Conservation (phyloP, 2,888 invertebrate genomes). For the Lycocerus yunnanus region DNA sequence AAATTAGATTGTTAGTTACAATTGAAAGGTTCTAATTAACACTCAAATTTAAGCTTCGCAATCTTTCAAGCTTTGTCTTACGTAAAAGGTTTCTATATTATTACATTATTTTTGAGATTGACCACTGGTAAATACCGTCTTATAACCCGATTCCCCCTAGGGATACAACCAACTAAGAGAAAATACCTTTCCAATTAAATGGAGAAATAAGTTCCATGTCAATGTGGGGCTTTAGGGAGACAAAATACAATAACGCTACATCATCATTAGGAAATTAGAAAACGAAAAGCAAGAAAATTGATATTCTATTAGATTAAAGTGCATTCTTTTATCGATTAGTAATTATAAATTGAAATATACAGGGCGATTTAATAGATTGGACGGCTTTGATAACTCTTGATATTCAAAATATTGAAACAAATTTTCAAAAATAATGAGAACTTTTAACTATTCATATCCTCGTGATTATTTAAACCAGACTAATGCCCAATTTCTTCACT, state of each 20-base stretch:
- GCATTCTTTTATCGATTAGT: background rate
- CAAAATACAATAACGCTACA: conserved; percentile 28
- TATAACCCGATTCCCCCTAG: conserved; percentile 24
- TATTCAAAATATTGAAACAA: too few relatives aligned
- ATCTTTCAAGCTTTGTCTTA: background rate
- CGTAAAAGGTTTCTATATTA: background rate
- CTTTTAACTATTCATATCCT: too few relatives aligned
- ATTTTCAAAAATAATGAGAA: too few relatives aligned
- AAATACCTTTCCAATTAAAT: conserved; percentile 33
- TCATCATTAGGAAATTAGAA: conserved; percentile 31
- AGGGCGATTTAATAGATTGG: background rate
- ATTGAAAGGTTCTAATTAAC: background rate
- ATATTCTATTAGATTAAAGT: background rate
- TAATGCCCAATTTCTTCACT: too few relatives aligned
- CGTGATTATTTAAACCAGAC: too few relatives aligned
- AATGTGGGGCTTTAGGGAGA: conserved; percentile 31
- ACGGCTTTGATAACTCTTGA: too few relatives aligned
- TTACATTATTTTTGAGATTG: conserved; percentile 21
- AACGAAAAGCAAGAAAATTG: conserved; percentile 12
- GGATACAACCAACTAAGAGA: conserved; percentile 21
- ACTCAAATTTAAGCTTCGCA: background rate
- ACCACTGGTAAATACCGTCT: conserved; percentile 25
- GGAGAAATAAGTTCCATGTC: conserved; percentile 32
- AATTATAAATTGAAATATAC: background rate
- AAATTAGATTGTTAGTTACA: conserved; percentile 7